These are phyloP conservation scores for Ganaspis brasiliensis DNA, from an alignment of 2,888 invertebrate species.

Conservation along the genomic window DNA sequence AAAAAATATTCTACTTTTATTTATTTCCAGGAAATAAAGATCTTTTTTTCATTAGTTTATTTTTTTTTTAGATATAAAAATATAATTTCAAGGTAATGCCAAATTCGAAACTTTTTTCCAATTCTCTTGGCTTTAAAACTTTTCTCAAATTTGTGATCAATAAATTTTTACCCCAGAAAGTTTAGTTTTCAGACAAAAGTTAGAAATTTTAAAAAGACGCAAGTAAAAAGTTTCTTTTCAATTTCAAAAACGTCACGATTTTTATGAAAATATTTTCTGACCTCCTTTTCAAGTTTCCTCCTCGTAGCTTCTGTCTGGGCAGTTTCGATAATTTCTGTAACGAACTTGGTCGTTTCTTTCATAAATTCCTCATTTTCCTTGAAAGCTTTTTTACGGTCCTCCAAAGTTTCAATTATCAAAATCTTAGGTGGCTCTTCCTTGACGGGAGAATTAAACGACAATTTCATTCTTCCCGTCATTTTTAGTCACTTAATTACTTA, in stretches of 20 bases:
- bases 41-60: too few species aligned
- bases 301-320: constrained; percentile 80
- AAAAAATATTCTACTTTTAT: too few species aligned
- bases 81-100: too few species aligned
- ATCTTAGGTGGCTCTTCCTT: constrained; percentile 74
- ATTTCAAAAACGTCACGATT: not conserved
- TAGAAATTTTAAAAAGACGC: not conserved
- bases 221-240: not conserved
- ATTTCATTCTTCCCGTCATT: constrained; percentile 69
- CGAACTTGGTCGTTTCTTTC: constrained; percentile 81
- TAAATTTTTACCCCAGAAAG: too few species aligned
- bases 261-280: constrained; percentile 52
- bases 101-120: not conserved
- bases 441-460: constrained; percentile 71
- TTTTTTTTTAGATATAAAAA: too few species aligned
- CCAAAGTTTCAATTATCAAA: constrained; percentile 67
- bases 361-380: constrained; percentile 80
- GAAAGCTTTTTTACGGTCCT: constrained; percentile 78
- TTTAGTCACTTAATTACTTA: constrained; percentile 41
- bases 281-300: constrained; percentile 74
- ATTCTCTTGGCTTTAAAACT: too few species aligned
- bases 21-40: too few species aligned
- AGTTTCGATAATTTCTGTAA: constrained; percentile 80
- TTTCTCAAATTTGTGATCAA: too few species aligned
- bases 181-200: too few species aligned